phyloP scores from a whole-genome alignment of 2,113 vertebrate genomes.

The Rhineura floridana region DNA sequence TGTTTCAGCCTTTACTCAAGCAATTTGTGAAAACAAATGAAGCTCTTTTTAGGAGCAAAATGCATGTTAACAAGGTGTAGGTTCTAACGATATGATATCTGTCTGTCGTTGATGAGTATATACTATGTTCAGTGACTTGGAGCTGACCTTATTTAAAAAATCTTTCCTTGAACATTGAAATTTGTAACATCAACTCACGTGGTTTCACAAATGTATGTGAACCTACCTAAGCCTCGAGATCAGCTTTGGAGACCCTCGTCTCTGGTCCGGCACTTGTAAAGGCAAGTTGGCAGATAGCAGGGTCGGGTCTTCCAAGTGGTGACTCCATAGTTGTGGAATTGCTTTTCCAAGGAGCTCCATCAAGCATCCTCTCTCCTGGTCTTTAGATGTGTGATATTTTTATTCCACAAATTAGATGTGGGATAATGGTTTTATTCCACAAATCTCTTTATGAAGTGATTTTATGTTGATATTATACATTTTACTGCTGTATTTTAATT shows the following conservation, averaged over 20 bases:
- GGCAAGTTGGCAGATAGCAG: too few relatives aligned
- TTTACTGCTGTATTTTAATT: not conserved
- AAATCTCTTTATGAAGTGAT: not conserved
- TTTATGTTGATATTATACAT: not conserved
- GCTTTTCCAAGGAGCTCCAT: not conserved
- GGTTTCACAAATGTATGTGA: not conserved
- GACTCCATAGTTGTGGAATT: not conserved
- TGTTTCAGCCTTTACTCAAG: conserved; percentile 20
- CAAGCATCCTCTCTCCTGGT: not conserved
- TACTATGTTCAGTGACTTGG: not conserved
- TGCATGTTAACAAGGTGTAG: not conserved
- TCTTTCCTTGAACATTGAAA: not conserved
- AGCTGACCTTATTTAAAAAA: not conserved
- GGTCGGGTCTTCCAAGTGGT: too few relatives aligned
- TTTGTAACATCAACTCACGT: not conserved
- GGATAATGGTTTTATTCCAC: not conserved
- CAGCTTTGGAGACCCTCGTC: not conserved
- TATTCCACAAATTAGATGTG: not conserved
- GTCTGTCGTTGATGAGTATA: not conserved
- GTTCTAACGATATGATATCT: not conserved
- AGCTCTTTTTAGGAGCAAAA: conserved; percentile 1
- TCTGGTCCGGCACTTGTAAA: not conserved
- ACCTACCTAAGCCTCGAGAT: not conserved
- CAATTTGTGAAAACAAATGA: not conserved
- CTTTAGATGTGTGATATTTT: not conserved